Percentiles rank a stretch among this genome's conserved stretches.
Evolutionary conservation across 2,797 vertebrate species (phyloP).

Genomic region (Distichodus sexfasciatus): DNA sequence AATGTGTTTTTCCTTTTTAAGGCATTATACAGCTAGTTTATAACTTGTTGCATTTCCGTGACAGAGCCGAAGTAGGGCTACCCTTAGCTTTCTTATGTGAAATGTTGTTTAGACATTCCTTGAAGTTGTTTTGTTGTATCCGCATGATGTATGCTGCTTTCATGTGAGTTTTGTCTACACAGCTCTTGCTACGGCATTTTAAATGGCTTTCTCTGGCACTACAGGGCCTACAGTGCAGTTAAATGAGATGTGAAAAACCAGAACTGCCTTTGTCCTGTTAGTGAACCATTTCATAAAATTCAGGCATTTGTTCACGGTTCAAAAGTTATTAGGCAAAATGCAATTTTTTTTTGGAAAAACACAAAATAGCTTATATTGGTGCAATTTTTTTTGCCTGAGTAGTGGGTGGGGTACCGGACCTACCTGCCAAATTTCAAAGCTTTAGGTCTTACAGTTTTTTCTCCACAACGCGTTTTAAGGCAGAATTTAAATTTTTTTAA

Average conservation of each 20-base stretch:
- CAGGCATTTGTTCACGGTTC: not conserved
- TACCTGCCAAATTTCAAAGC: no score
- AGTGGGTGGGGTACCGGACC: no score
- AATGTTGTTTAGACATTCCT: not conserved
- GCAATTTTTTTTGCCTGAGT: no score
- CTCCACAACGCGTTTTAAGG: no score
- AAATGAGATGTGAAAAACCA: not conserved
- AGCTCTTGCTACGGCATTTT: not conserved
- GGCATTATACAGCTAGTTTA: not conserved
- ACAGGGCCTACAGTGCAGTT: not conserved
- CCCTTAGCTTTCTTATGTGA: not conserved
- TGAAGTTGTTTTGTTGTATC: no score
- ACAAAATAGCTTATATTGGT: no score
- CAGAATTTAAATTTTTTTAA: no score
- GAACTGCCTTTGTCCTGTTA: not conserved
- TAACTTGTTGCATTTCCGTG: not conserved
- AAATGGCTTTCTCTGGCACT: not conserved
- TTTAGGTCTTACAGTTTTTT: no score
- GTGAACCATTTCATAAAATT: not conserved
- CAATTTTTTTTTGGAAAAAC: no score
- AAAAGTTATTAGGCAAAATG: not conserved
- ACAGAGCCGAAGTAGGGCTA: no score
- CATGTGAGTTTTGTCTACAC: not conserved
- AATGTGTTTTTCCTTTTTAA: not conserved
- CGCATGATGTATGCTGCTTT: not conserved